Evolutionary conservation across 2,113 vertebrate genomes (phyloP).

Genomic region (Lipophrys pholis): DNA sequence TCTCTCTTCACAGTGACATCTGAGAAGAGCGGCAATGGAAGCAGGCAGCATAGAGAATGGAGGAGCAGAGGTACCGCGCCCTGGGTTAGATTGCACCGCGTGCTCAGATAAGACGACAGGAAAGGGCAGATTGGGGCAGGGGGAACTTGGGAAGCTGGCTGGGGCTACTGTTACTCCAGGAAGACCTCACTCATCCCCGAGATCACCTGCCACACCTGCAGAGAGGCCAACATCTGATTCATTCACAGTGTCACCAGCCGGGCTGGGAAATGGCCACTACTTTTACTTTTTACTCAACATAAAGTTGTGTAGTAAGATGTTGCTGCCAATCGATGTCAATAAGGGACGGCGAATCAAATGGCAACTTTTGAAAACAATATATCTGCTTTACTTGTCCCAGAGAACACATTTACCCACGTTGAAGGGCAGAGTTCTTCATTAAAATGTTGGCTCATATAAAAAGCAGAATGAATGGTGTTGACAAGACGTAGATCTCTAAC

Average conservation of each 20-base stretch:
- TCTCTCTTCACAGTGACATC: conserved; percentile 67
- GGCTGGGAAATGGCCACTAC: conserved; percentile 27
- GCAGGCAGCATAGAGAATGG: conserved; percentile 40
- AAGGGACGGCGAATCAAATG: too few relatives aligned
- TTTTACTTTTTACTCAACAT: neutral
- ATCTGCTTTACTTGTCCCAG: neutral
- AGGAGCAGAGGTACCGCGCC: conserved; percentile 31
- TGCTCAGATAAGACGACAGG: conserved; percentile 74
- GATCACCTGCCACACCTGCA: conserved; percentile 71
- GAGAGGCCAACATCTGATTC: conserved; percentile 39
- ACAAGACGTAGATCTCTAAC: too few relatives aligned
- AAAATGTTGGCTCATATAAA: too few relatives aligned
- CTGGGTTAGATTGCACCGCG: conserved; percentile 69
- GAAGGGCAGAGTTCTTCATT: too few relatives aligned
- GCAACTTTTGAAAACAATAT: neutral
- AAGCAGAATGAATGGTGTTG: too few relatives aligned
- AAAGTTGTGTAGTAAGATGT: too few relatives aligned
- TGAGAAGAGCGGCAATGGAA: conserved; percentile 57
- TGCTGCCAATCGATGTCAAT: too few relatives aligned
- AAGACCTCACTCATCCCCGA: conserved; percentile 78
- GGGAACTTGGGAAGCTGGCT: conserved; percentile 28
- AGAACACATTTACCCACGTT: too few relatives aligned
- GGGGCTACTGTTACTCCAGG: conserved; percentile 63
- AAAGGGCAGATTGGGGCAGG: conserved; percentile 55
- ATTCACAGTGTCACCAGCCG: conserved; percentile 25